Evolutionary conservation across 2,797 vertebrate genomes (phyloP).

Genomic region (Scolopax bukidnonensis): DNA sequence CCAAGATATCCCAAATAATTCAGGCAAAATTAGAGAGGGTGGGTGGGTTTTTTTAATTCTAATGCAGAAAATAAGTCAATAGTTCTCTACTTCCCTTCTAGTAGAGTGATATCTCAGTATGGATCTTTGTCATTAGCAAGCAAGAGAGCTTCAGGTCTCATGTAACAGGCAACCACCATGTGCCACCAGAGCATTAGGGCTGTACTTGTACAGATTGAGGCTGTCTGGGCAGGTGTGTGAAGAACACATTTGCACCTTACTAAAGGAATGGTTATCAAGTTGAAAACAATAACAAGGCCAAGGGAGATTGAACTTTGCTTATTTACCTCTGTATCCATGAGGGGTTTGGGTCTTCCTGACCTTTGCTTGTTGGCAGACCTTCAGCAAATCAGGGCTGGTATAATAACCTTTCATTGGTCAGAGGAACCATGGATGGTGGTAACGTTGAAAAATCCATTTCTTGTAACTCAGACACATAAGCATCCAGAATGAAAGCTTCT

Average conservation of each 20-base stretch:
- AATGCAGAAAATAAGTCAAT: neutral
- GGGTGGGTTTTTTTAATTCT: neutral
- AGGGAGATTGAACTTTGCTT: neutral
- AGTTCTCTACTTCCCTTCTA: neutral
- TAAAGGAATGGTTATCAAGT: neutral
- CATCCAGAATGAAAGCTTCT: neutral
- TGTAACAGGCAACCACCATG: neutral
- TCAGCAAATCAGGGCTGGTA: neutral
- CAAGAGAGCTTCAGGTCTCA: neutral
- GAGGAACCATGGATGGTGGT: neutral
- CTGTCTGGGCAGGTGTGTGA: neutral
- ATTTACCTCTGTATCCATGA: neutral
- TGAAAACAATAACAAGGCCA: conserved; percentile 9
- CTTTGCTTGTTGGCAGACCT: conserved; percentile 17
- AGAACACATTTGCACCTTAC: neutral
- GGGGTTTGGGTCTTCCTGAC: neutral
- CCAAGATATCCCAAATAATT: neutral
- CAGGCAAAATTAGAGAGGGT: neutral
- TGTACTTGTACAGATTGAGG: neutral
- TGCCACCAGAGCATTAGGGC: neutral
- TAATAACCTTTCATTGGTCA: neutral
- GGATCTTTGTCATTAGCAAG: conserved; percentile 11
- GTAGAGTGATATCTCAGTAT: neutral
- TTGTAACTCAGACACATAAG: neutral
- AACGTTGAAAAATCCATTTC: conserved; percentile 25